Percentiles rank a stretch among this genome's conserved stretches.
Evolutionary conservation across 37 sponge, comb jelly and placozoan species (phyloP).

Genomic region (Beroe ovata): DNA sequence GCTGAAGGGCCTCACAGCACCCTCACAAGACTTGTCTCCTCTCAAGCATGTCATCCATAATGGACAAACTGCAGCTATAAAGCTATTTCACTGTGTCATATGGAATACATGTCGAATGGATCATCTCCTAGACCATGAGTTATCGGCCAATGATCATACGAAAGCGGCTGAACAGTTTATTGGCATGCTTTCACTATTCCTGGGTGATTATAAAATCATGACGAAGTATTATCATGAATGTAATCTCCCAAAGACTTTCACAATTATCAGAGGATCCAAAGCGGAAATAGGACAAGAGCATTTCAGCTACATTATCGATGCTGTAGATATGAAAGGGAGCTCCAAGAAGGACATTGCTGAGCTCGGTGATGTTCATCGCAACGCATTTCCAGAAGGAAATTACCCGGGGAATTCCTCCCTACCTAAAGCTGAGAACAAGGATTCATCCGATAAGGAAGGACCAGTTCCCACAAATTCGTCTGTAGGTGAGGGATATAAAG

Average conservation of each 20-base stretch:
- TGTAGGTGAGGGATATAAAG: background rate
- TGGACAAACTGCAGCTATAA: conserved; percentile 27
- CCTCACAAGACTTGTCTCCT: conserved; percentile 4
- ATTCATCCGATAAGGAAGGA: background rate
- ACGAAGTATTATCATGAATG: conserved; percentile 57
- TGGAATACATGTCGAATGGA: conserved; percentile 13
- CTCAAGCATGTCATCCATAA: conserved; percentile 11
- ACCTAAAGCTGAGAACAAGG: background rate
- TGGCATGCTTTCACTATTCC: background rate
- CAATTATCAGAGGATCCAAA: background rate
- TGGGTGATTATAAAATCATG: conserved; percentile 30
- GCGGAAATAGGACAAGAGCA: conserved; percentile 45
- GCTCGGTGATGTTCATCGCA: conserved; percentile 18
- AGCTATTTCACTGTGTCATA: conserved; percentile 13
- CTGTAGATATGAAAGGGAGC: conserved; percentile 1
- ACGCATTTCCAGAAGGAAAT: background rate
- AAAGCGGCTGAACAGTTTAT: conserved; percentile 22
- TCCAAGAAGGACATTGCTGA: conserved; percentile 10
- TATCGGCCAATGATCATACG: conserved; percentile 9
- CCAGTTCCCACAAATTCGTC: background rate
- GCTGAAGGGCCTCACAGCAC: conserved; percentile 7
- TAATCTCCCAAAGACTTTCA: conserved; percentile 33
- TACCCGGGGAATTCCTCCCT: background rate
- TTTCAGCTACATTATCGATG: conserved; percentile 35
- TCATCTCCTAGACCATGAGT: background rate